Evolutionary conservation across 2,113 vertebrate species (phyloP).

Genomic region (Serinus canaria): DNA sequence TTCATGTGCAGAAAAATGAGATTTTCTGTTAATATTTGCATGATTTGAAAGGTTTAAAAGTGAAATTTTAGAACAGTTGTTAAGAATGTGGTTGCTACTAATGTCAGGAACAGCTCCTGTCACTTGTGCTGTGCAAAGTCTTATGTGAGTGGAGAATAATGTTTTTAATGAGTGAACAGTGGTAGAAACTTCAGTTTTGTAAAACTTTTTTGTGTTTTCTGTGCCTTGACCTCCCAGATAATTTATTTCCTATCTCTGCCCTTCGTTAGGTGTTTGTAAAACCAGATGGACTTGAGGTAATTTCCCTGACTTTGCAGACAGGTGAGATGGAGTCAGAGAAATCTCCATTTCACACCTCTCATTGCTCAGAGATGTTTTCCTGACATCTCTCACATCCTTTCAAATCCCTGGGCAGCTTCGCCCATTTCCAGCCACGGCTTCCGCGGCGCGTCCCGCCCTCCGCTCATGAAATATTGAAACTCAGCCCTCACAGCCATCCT

Average conservation of each 20-base stretch:
- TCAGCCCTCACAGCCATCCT: conserved; percentile 76
- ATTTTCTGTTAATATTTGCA: background rate
- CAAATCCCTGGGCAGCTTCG: background rate
- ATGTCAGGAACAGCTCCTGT: background rate
- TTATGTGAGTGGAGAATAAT: background rate
- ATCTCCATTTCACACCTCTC: conserved; percentile 11
- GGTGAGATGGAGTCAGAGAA: background rate
- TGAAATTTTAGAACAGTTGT: background rate
- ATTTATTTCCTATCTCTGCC: background rate
- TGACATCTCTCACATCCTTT: background rate
- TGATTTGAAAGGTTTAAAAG: background rate
- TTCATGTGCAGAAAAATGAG: background rate
- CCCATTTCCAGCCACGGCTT: conserved; percentile 43
- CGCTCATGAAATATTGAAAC: conserved; percentile 86
- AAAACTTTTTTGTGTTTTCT: background rate
- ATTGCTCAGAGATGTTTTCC: conserved; percentile 33
- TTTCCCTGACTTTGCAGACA: background rate
- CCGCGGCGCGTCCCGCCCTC: background rate
- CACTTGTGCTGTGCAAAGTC: background rate
- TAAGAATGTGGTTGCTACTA: background rate
- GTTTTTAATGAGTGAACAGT: background rate
- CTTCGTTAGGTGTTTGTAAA: background rate
- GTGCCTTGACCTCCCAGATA: background rate
- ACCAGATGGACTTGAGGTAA: background rate
- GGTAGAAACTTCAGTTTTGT: background rate